Conservation (phyloP, 1,140 invertebrate genomes). For the Armadillidium nasatum region DNA sequence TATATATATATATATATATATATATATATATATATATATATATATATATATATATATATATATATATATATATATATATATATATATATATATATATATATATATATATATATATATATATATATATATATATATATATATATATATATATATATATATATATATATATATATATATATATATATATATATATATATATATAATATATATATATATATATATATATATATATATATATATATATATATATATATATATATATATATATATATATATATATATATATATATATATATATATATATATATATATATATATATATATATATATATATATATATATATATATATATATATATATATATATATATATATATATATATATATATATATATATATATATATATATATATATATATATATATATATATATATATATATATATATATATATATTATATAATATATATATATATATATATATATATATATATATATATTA, state of each 20-base stretch:
- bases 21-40: slow-evolving; percentile 20
- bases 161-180: slow-evolving; percentile 29
- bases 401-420: slow-evolving; percentile 13
- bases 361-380: slow-evolving; percentile 11
- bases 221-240: slow-evolving; percentile 28
- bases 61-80: slow-evolving; percentile 25
- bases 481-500: too few species aligned
- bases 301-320: slow-evolving; percentile 26
- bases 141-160: slow-evolving; percentile 30
- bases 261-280: slow-evolving; percentile 28
- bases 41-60: slow-evolving; percentile 26
- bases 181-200: slow-evolving; percentile 24
- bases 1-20: slow-evolving; percentile 24
- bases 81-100: slow-evolving; percentile 22
- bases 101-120: slow-evolving; percentile 26
- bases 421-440: slow-evolving; percentile 14
- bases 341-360: slow-evolving; percentile 13
- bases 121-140: slow-evolving; percentile 29
- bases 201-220: slow-evolving; percentile 23
- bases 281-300: slow-evolving; percentile 27
- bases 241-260: slow-evolving; percentile 28
- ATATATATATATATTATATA: not conserved
- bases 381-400: slow-evolving; percentile 23
- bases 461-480: too few species aligned
- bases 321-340: slow-evolving; percentile 19